Conservation (phyloP, 1,140 invertebrate species). For the Drosophila malerkotliana region DNA sequence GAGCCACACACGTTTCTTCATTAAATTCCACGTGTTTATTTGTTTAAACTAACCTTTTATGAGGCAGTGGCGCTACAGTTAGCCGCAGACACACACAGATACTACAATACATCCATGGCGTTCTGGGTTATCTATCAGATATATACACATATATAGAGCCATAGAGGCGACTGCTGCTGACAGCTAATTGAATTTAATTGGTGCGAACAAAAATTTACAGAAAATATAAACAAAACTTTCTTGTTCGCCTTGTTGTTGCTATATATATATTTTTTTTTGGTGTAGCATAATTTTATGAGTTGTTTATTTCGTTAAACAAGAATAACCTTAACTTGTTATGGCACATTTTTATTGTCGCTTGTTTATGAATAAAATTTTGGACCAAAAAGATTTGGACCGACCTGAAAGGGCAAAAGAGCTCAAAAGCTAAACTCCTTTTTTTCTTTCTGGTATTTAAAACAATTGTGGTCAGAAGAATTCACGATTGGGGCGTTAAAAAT, state of each 20-base stretch:
- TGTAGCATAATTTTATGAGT: constrained; percentile 70
- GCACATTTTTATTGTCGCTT: constrained; percentile 65
- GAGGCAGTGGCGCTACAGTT: constrained; percentile 68
- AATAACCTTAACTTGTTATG: constrained; percentile 66
- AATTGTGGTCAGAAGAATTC: constrained; percentile 57
- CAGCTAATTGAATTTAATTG: constrained; percentile 80
- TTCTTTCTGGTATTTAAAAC: constrained; percentile 32
- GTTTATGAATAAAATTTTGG: constrained; percentile 56
- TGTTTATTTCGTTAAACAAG: constrained; percentile 77
- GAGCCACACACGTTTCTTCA: constrained; percentile 75
- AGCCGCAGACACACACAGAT: constrained; percentile 45
- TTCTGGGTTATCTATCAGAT: constrained; percentile 43
- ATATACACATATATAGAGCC: constrained; percentile 22
- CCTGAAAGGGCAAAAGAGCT: not conserved
- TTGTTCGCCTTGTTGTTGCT: constrained; percentile 38
- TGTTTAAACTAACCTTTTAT: constrained; percentile 79
- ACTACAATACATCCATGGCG: constrained; percentile 13
- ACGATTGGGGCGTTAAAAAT: constrained; percentile 71
- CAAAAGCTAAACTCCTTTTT: constrained; percentile 10
- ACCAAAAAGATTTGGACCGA: not conserved
- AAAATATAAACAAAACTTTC: constrained; percentile 67
- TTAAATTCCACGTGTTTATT: constrained; percentile 78
- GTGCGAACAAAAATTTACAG: constrained; percentile 69
- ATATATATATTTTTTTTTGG: constrained; percentile 6
- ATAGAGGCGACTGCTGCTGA: constrained; percentile 51